A percentile compares a stretch with the other conserved stretches of the same genome.
Evolutionary conservation across 1,140 invertebrate genomes (phyloP).

Genomic region (Calosoma granatense): DNA sequence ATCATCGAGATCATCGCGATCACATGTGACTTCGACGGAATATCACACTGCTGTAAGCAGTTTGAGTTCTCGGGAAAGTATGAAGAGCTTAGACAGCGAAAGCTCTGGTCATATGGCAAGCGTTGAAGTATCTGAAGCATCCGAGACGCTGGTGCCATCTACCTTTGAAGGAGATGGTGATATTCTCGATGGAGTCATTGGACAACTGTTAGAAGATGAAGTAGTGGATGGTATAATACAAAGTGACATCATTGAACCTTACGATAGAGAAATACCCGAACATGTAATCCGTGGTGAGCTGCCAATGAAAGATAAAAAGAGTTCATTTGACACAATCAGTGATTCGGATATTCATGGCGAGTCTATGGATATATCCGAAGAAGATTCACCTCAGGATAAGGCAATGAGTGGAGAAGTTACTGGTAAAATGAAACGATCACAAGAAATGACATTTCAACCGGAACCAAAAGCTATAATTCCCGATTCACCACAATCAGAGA

Average conservation of each 20-base stretch:
- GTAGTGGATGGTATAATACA: slow-evolving; percentile 10
- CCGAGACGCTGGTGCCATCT: slow-evolving; percentile 74
- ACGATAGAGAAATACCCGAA: slow-evolving; percentile 40
- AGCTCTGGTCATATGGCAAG: slow-evolving; percentile 79
- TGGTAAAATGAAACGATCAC: slow-evolving; percentile 73
- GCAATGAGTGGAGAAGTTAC: slow-evolving; percentile 37
- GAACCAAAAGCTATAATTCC: slow-evolving; percentile 39
- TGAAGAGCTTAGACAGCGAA: slow-evolving; percentile 80
- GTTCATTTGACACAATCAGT: slow-evolving; percentile 1
- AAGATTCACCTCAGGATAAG: slow-evolving; percentile 36
- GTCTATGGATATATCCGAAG: slow-evolving; percentile 38
- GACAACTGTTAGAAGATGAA: slow-evolving; percentile 25
- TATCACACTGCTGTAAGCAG: slow-evolving; percentile 76
- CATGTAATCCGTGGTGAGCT: not conserved
- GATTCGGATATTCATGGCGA: slow-evolving; percentile 17
- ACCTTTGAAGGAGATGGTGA: slow-evolving; percentile 41
- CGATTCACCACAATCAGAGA: slow-evolving; percentile 26
- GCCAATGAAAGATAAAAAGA: not conserved
- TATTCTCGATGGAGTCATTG: slow-evolving; percentile 33
- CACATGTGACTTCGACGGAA: slow-evolving; percentile 61
- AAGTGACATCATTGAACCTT: slow-evolving; percentile 38
- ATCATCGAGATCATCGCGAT: slow-evolving; percentile 57
- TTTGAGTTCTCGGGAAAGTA: slow-evolving; percentile 75
- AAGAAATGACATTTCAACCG: slow-evolving; percentile 82
- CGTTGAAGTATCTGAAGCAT: slow-evolving; percentile 79